phyloP scores from a whole-genome alignment of 2,113 vertebrate genomes.

The Barbus barbus region DNA sequence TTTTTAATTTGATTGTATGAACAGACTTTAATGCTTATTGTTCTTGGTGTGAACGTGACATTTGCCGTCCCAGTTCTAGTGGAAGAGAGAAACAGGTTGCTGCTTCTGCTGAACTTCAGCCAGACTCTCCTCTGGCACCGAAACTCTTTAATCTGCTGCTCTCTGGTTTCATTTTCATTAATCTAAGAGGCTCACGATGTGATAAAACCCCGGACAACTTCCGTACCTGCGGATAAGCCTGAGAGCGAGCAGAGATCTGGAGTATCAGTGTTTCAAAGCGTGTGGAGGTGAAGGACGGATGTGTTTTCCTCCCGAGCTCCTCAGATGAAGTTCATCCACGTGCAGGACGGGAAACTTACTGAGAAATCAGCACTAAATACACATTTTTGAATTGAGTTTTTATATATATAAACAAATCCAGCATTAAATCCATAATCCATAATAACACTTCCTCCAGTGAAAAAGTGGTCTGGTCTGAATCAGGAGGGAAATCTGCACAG shows the following conservation, averaged over 20 bases:
- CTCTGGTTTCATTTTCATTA: constrained; percentile 69
- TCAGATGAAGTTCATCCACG: not conserved
- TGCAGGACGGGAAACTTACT: too few relatives aligned
- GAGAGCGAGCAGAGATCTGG: constrained; percentile 71
- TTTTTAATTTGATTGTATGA: too few relatives aligned
- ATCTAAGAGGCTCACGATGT: constrained; percentile 65
- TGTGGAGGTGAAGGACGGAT: not conserved
- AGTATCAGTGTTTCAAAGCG: constrained; percentile 73
- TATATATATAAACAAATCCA: too few relatives aligned
- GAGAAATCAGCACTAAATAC: constrained; percentile 47
- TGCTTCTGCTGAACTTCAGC: not conserved
- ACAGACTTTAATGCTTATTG: too few relatives aligned
- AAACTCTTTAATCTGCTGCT: constrained; percentile 54
- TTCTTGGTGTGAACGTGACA: too few relatives aligned
- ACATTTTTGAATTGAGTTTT: constrained; percentile 2
- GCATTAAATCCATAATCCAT: too few relatives aligned
- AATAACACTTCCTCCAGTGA: too few relatives aligned
- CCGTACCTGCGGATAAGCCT: constrained; percentile 70
- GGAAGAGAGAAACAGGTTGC: too few relatives aligned
- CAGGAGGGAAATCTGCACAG: too few relatives aligned
- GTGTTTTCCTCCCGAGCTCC: not conserved
- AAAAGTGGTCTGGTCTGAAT: too few relatives aligned
- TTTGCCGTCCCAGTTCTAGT: too few relatives aligned
- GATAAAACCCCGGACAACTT: constrained; percentile 75
- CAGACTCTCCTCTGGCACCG: constrained; percentile 17